A percentile compares a stretch with the other conserved stretches of the same genome.
These are phyloP conservation scores for Pelecanus crispus DNA, from an alignment of 2,113 vertebrate species.

Conservation along the genomic window DNA sequence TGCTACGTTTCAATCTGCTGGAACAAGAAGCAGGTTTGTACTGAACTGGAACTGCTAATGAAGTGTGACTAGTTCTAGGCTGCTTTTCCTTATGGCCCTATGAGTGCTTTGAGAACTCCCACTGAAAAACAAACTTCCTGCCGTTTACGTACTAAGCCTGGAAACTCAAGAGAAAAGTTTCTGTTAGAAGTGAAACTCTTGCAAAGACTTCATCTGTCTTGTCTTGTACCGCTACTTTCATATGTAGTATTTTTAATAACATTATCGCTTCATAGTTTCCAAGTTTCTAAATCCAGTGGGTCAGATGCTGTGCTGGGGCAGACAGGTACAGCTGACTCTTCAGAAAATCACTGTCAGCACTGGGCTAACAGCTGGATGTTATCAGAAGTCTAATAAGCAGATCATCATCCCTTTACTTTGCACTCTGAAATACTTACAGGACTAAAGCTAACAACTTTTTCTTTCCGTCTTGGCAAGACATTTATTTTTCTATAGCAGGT, in stretches of 20 bases:
- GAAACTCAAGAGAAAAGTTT: constrained; percentile 4
- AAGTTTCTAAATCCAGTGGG: background rate
- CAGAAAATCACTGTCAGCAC: background rate
- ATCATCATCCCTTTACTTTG: background rate
- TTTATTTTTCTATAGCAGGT: background rate
- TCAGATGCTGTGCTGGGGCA: background rate
- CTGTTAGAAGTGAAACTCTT: constrained; percentile 13
- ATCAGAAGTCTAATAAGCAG: background rate
- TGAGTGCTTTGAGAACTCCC: background rate
- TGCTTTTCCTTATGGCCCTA: constrained; percentile 19
- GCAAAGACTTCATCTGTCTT: background rate
- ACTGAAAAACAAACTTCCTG: constrained; percentile 52
- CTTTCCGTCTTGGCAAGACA: background rate
- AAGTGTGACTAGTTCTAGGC: constrained; percentile 12
- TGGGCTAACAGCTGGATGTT: constrained; percentile 6
- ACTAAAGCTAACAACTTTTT: constrained; percentile 17
- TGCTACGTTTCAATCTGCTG: background rate
- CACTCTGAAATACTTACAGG: constrained; percentile 1
- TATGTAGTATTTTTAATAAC: background rate
- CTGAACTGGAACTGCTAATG: constrained; percentile 27
- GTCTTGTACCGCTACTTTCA: background rate
- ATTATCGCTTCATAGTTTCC: background rate
- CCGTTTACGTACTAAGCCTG: background rate
- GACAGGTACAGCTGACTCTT: background rate
- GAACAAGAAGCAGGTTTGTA: constrained; percentile 1